Conservation (phyloP, 2,797 vertebrate genomes). For the Centropyge bicolor region DNA sequence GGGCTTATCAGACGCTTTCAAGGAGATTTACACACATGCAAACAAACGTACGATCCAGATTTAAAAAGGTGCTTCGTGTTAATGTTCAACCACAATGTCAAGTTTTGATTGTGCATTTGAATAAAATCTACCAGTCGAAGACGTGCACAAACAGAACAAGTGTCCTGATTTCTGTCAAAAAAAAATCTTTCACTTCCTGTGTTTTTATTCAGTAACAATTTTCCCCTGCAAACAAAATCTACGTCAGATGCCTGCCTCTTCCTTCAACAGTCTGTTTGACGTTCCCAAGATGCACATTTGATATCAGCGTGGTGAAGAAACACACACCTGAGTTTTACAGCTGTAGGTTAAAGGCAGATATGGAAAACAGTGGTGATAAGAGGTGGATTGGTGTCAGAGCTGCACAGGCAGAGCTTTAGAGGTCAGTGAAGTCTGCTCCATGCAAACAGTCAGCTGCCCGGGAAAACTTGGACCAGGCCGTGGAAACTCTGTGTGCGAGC, state of each 20-base stretch:
- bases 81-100: conserved; percentile 39
- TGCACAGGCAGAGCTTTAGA: conserved; percentile 8
- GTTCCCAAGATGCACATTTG: background rate
- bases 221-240: background rate
- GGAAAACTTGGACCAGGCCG: conserved; percentile 51
- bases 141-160: background rate
- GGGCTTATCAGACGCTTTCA: conserved; percentile 24
- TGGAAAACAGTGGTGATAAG: background rate
- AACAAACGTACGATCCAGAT: conserved; percentile 6
- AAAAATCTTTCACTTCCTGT: background rate
- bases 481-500: conserved; percentile 54
- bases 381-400: conserved; percentile 8
- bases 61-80: background rate
- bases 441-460: conserved; percentile 50
- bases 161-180: background rate
- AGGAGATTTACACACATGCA: conserved; percentile 20
- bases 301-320: too few species aligned
- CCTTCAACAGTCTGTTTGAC: background rate
- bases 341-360: background rate
- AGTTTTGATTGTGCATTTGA: background rate
- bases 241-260: background rate
- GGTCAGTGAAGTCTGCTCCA: conserved; percentile 41
- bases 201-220: background rate
- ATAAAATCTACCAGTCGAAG: background rate
- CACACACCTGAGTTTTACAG: conserved; percentile 15